A percentile compares a stretch with the other conserved stretches of the same genome.
phyloP scores from a whole-genome alignment of 2,797 vertebrate genomes.

The Eupleurogrammus muticus region DNA sequence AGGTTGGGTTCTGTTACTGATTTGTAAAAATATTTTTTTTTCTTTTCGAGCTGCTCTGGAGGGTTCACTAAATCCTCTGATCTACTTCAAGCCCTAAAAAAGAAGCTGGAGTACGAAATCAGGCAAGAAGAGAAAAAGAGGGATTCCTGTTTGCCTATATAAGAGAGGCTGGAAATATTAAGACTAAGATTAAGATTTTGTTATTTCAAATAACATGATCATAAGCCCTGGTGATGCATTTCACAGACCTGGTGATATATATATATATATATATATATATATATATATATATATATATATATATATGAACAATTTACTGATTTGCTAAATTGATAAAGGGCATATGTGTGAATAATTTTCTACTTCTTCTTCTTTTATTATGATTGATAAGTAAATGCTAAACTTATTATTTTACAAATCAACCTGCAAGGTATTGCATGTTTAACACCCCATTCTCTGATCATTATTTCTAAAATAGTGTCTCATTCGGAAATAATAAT shows the following conservation, averaged over 20 bases:
- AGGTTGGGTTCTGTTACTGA: slow-evolving; percentile 22
- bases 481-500: too few species aligned
- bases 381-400: too few species aligned
- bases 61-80: slow-evolving; percentile 73
- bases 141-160: slow-evolving; percentile 70
- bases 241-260: too few species aligned
- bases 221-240: too few species aligned
- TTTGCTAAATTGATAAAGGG: too few species aligned
- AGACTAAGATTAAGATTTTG: too few species aligned
- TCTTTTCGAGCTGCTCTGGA: slow-evolving; percentile 69
- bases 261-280: too few species aligned
- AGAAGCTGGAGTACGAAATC: slow-evolving; percentile 57
- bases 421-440: neutral
- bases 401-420: neutral
- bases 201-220: too few species aligned
- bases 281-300: too few species aligned
- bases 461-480: neutral
- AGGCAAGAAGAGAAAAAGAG: slow-evolving; percentile 64
- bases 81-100: slow-evolving; percentile 74
- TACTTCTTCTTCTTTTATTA: too few species aligned
- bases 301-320: too few species aligned
- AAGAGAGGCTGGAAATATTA: slow-evolving; percentile 68
- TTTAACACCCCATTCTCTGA: neutral
- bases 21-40: slow-evolving; percentile 17
- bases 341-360: slow-evolving; percentile 12